Conservation (phyloP, 1,140 invertebrate genomes). For the Ceratosolen fusciceps region DNA sequence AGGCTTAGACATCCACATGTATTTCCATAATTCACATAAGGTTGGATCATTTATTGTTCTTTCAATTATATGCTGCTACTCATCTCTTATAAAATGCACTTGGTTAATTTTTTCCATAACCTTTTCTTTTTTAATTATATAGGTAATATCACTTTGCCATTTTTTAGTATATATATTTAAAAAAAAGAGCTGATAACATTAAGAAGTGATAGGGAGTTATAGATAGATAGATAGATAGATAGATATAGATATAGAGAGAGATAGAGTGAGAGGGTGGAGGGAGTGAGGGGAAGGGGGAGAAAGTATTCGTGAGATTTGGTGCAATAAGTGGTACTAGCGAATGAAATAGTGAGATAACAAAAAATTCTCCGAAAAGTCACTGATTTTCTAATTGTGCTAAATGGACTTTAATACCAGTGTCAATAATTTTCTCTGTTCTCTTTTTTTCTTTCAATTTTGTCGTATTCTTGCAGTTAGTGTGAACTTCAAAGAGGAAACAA, state of each 20-base stretch:
- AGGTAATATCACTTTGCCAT: conserved; percentile 11
- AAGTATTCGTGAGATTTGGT: conserved; percentile 18
- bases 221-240: not conserved
- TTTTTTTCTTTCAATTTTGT: not conserved
- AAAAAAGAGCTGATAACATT: not conserved
- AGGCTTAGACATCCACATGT: conserved; percentile 6
- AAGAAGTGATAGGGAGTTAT: not conserved
- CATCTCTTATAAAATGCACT: conserved; percentile 45
- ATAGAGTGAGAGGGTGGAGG: conserved; percentile 41
- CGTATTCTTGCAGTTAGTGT: not conserved
- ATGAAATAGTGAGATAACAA: conserved; percentile 33
- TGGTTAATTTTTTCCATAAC: conserved; percentile 36
- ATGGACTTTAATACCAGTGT: conserved; percentile 61
- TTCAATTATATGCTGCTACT: conserved; percentile 28
- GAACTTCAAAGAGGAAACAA: not conserved
- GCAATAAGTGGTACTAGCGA: too few species aligned
- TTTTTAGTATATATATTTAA: not conserved
- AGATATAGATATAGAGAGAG: not conserved
- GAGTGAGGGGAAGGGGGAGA: not conserved
- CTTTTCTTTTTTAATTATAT: conserved; percentile 19
- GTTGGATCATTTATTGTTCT: conserved; percentile 26
- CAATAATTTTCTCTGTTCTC: conserved; percentile 56
- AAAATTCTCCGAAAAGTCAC: conserved; percentile 27
- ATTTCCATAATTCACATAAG: conserved; percentile 21
- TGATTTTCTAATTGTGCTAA: conserved; percentile 57